Conservation (phyloP, 2,113 vertebrate genomes). For the Cyphomyrus discorhynchus region DNA sequence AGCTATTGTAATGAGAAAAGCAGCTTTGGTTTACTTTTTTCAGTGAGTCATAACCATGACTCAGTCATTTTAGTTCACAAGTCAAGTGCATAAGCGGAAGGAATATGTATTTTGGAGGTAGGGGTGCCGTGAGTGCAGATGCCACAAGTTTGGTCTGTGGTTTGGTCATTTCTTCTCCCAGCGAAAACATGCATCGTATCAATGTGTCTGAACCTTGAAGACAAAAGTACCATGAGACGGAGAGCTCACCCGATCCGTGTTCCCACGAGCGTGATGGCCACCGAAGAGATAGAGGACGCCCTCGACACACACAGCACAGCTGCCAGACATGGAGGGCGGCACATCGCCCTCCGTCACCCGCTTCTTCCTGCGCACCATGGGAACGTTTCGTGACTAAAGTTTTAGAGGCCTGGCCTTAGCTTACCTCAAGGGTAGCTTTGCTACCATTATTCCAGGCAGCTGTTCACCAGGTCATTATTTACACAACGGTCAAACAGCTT, state of each 20-base stretch:
- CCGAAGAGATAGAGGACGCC: conserved; percentile 86
- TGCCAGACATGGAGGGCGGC: conserved; percentile 90
- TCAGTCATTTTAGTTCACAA: not conserved
- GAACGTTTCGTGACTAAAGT: not conserved
- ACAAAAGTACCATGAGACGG: not conserved
- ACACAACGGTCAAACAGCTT: not conserved
- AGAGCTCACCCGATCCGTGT: conserved; percentile 80
- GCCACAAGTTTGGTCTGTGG: not conserved
- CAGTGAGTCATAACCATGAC: not conserved
- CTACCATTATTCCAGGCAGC: too few relatives aligned
- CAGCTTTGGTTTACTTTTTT: not conserved
- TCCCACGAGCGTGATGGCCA: conserved; percentile 85
- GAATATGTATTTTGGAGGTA: not conserved
- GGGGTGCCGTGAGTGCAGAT: not conserved
- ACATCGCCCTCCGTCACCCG: conserved; percentile 73
- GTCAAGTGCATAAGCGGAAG: not conserved
- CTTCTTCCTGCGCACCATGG: conserved; percentile 65
- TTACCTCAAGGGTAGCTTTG: not conserved
- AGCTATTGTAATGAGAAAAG: not conserved
- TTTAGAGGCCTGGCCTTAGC: not conserved
- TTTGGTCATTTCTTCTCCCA: not conserved
- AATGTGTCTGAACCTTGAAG: not conserved
- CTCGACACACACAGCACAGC: conserved; percentile 84
- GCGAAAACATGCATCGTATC: not conserved
- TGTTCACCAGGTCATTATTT: not conserved